A percentile compares a stretch with the other conserved stretches of the same genome.
Evolutionary conservation across 2,797 vertebrate species (phyloP).

Genomic region (Anolis apletophallus): DNA sequence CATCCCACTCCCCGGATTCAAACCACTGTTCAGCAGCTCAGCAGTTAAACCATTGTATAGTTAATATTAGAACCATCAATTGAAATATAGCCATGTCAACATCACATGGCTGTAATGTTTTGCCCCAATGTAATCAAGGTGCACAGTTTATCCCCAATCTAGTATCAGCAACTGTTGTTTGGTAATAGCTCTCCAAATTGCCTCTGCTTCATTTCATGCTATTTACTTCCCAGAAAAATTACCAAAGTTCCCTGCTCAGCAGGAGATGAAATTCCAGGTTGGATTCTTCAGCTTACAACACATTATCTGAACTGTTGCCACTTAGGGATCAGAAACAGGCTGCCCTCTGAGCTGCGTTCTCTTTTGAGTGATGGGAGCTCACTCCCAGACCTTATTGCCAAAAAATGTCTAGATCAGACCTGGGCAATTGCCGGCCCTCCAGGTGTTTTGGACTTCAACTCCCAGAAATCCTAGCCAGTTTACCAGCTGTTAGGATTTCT

Average conservation of each 20-base stretch:
- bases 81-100: background rate
- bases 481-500: too few relatives aligned
- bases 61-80: background rate
- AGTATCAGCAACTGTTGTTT: background rate
- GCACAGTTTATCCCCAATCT: background rate
- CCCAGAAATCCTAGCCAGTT: too few relatives aligned
- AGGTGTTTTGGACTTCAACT: too few relatives aligned
- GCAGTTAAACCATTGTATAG: background rate
- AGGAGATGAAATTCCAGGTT: background rate
- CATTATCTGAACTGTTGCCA: background rate
- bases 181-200: too few relatives aligned
- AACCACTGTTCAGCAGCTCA: too few relatives aligned
- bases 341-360: background rate
- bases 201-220: background rate
- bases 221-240: too few relatives aligned
- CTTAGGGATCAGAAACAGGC: background rate
- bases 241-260: background rate
- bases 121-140: background rate
- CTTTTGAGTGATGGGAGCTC: background rate
- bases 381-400: background rate
- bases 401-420: too few relatives aligned
- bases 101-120: background rate
- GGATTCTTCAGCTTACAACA: background rate
- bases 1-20: too few relatives aligned
- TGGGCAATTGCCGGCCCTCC: too few relatives aligned